Evolutionary conservation across 1,140 invertebrate species (phyloP).

Genomic region (Galendromus occidentalis): DNA sequence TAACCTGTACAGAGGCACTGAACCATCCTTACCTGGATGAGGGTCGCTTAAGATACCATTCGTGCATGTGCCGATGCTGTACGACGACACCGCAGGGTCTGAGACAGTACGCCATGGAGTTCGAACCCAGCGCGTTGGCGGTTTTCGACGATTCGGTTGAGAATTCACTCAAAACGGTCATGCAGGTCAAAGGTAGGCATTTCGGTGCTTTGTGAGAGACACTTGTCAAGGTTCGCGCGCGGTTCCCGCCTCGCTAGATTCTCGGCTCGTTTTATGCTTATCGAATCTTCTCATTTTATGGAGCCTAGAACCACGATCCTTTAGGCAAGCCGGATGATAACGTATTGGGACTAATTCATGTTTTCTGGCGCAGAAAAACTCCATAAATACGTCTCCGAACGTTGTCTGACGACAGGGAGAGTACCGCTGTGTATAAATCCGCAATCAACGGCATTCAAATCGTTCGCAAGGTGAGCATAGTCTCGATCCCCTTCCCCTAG

Average conservation of each 20-base stretch:
- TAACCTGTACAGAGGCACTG: conserved; percentile 77
- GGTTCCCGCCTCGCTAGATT: no score
- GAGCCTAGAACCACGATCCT: no score
- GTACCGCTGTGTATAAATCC: conserved; percentile 98
- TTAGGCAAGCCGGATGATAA: no score
- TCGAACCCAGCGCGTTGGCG: conserved; percentile 69
- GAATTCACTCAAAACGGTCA: conserved; percentile 66
- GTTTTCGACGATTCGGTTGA: conserved; percentile 88
- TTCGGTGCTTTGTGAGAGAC: not conserved
- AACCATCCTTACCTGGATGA: conserved; percentile 93
- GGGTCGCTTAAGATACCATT: conserved; percentile 89
- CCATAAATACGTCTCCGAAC: conserved; percentile 92
- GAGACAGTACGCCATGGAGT: conserved; percentile 71
- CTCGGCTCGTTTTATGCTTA: no score
- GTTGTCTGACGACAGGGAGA: conserved; percentile 62
- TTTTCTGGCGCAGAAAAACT: conserved; percentile 65
- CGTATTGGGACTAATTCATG: conserved; percentile 19
- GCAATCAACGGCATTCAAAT: conserved; percentile 94
- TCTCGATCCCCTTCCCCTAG: not conserved
- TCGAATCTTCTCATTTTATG: no score
- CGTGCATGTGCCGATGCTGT: conserved; percentile 98
- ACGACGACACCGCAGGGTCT: conserved; percentile 38
- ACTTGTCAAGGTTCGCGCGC: no score
- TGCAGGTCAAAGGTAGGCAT: conserved; percentile 71
- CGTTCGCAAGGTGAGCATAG: conserved; percentile 83